Conservation (phyloP, 2,113 vertebrate species). For the Thalassoma bifasciatum region DNA sequence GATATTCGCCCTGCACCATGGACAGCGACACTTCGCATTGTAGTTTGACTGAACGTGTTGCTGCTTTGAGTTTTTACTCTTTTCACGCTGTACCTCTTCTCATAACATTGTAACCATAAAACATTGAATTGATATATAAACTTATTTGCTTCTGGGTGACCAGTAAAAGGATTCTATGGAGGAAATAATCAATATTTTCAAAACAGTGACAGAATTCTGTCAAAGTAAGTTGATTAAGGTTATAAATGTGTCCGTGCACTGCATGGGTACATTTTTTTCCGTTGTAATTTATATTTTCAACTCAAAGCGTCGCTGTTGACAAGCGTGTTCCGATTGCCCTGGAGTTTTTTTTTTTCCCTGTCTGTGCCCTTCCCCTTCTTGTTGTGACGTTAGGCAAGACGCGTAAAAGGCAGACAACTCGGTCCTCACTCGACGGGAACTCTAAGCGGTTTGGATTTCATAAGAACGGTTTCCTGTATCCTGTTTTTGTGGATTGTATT, state of each 20-base stretch:
- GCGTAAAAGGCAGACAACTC: neutral
- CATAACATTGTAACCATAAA: too few species aligned
- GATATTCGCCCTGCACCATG: conserved; percentile 51
- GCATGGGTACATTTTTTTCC: neutral
- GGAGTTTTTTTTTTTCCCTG: neutral
- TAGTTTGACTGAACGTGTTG: neutral
- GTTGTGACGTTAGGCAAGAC: neutral
- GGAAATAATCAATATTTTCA: conserved; percentile 71
- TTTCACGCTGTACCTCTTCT: too few species aligned
- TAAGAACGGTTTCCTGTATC: neutral
- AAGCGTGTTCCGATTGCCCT: conserved; percentile 9
- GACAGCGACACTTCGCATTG: neutral
- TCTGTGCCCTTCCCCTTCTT: conserved; percentile 35
- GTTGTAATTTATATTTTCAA: neutral
- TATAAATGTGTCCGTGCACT: neutral
- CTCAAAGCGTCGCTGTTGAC: conserved; percentile 57
- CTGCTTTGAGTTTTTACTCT: too few species aligned
- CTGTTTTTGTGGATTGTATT: neutral
- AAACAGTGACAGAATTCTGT: too few species aligned
- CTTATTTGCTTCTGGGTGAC: too few species aligned
- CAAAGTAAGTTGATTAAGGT: neutral
- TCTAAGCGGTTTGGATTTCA: neutral
- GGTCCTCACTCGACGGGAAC: neutral
- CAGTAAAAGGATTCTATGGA: conserved; percentile 64
- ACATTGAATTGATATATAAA: too few species aligned